A percentile compares a stretch with the other conserved stretches of the same genome.
phyloP scores from a whole-genome alignment of 2,888 invertebrate species.

The Lymantria dispar region DNA sequence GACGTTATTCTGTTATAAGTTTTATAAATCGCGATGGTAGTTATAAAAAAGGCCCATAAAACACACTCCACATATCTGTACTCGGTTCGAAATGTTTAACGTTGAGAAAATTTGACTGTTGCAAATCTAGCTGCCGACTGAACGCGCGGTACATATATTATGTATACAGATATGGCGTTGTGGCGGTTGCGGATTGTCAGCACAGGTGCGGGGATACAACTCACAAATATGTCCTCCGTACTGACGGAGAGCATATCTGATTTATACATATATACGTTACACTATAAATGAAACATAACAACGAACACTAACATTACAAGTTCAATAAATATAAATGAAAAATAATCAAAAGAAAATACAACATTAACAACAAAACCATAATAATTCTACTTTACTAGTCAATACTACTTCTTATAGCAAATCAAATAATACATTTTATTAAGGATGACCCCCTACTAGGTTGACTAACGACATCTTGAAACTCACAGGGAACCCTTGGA shows the following conservation, averaged over 20 bases:
- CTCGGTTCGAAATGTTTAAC: slow-evolving; percentile 41
- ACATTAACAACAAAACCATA: no score
- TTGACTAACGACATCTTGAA: no score
- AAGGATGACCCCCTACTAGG: no score
- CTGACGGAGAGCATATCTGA: slow-evolving; percentile 53
- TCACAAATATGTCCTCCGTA: slow-evolving; percentile 55
- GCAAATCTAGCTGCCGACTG: slow-evolving; percentile 53
- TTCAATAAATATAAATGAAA: no score
- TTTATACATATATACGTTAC: slow-evolving; percentile 5
- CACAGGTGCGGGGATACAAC: slow-evolving; percentile 36
- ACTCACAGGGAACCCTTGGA: no score
- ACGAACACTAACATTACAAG: no score
- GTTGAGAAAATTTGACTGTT: slow-evolving; percentile 72
- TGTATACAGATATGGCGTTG: slow-evolving; percentile 75
- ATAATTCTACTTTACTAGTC: no score
- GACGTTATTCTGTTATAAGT: no score
- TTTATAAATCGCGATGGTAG: not conserved
- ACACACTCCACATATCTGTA: slow-evolving; percentile 74
- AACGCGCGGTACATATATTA: slow-evolving; percentile 39
- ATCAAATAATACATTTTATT: no score
- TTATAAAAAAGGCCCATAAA: slow-evolving; percentile 59
- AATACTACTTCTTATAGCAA: no score
- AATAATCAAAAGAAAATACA: no score
- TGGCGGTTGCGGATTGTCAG: slow-evolving; percentile 56
- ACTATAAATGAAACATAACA: no score